Conservation (phyloP, 2,113 vertebrate genomes). For the Octodon degus region DNA sequence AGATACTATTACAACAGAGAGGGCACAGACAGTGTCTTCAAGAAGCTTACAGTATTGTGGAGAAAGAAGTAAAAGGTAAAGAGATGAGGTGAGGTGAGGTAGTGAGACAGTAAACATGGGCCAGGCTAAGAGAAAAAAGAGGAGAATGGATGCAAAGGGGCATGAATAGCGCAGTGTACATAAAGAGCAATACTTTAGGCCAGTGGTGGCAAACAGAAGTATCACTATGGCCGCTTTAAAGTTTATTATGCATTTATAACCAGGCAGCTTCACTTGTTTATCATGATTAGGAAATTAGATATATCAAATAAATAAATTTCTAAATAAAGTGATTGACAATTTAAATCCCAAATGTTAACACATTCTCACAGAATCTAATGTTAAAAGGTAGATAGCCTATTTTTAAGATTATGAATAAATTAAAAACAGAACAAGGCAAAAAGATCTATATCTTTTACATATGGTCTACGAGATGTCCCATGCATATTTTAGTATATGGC, state of each 20-base stretch:
- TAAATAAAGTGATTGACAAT: conserved; percentile 23
- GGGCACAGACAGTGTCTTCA: neutral
- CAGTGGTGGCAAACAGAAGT: neutral
- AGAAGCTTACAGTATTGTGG: neutral
- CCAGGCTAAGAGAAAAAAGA: neutral
- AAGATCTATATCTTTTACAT: neutral
- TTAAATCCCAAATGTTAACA: conserved; percentile 56
- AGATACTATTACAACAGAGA: neutral
- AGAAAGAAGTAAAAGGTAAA: conserved; percentile 8
- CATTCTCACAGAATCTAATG: neutral
- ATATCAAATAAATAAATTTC: conserved; percentile 22
- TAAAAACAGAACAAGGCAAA: conserved; percentile 4
- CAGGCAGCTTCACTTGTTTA: conserved; percentile 6
- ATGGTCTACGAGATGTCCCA: neutral
- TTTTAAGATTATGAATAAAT: conserved; percentile 2
- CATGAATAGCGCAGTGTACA: neutral
- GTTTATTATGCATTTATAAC: neutral
- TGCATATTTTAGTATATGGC: neutral
- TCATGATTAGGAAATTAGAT: neutral
- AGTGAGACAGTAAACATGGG: neutral
- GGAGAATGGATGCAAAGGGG: neutral
- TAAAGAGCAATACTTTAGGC: neutral
- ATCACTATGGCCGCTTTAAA: neutral
- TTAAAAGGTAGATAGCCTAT: conserved; percentile 10
- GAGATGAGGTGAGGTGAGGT: neutral